Evolutionary conservation across 2,113 vertebrate species (phyloP).

Genomic region (Psittacula cyanocephala): DNA sequence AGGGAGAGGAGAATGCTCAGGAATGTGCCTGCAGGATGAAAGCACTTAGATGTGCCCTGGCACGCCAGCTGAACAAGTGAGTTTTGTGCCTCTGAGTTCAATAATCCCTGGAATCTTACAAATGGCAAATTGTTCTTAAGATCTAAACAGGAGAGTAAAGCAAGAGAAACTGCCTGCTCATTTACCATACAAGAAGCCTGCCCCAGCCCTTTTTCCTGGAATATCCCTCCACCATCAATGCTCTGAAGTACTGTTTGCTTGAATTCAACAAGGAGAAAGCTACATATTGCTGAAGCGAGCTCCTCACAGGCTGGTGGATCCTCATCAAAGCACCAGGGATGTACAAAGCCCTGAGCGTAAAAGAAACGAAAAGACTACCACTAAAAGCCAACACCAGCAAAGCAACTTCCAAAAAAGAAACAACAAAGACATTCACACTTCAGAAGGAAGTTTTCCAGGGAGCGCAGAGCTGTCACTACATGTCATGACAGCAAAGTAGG

Average conservation of each 20-base stretch:
- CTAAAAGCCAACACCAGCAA: background rate
- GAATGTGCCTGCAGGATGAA: constrained; percentile 35
- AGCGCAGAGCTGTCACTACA: background rate
- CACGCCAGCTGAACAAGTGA: background rate
- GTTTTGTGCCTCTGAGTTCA: background rate
- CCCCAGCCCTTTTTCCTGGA: background rate
- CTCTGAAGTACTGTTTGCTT: background rate
- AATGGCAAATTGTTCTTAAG: background rate
- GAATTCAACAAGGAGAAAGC: background rate
- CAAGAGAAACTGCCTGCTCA: background rate
- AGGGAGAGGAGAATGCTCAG: background rate
- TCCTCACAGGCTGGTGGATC: background rate
- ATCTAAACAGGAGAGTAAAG: background rate
- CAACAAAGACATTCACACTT: background rate
- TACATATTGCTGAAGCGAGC: background rate
- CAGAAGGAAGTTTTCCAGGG: background rate
- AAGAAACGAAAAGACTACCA: background rate
- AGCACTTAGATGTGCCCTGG: background rate
- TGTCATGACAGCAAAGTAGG: background rate
- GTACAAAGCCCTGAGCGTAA: background rate
- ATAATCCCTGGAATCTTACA: background rate
- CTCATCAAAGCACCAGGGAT: background rate
- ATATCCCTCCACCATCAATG: background rate
- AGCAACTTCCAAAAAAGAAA: background rate
- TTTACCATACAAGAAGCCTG: background rate